Evolutionary conservation across 2,797 vertebrate species (phyloP), one percentile per base, ranked within the genome.

Genomic region (Somateria mollissima): DNA sequence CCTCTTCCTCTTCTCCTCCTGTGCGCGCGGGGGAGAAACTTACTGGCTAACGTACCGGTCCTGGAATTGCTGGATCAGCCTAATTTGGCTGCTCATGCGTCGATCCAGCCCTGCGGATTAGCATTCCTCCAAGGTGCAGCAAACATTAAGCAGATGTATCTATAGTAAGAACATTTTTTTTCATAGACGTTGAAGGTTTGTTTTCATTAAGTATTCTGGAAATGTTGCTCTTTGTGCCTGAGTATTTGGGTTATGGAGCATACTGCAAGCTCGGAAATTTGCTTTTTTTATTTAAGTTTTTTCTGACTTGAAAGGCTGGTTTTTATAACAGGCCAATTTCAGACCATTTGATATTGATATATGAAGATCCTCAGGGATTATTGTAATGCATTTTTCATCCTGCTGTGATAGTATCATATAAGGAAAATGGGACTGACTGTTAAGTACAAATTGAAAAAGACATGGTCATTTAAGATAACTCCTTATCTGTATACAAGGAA

Each of bases 381-480:
- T 95, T 97, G 98, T 97, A 98, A 98, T 98, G 97, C 98, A 97
- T 98, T 98, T 98, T 98, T 98, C 97, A 98, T 98, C 97, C 98
- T 92, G 95, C 97, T 95, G 96, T 84, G 98, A 98, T 98, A 97
- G 97, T 96, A 98, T 98, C 98, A 85, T 97, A 97, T 97, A 96
- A 97, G 96, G 98, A 98, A 98, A 98, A 98, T 98, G 97, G 98
- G 97, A 97, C 98, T 98, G 98, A 97, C 98, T 98, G 98, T 98
- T 98, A 98, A 98, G 97, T 97, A 98, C 98, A 99, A 99, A 99
- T 99, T 99, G 98, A 98, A 98, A 99, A 98, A 98, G 98, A 99
- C 98, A 98, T 98, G 98, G 98, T 98, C 98, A 98, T 98, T 99
- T 98, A 98, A 99, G 98, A 99, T 99, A 99, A 99, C 98, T 97